Conservation (phyloP, 2,888 invertebrate genomes). For the Danaus chrysippus region DNA sequence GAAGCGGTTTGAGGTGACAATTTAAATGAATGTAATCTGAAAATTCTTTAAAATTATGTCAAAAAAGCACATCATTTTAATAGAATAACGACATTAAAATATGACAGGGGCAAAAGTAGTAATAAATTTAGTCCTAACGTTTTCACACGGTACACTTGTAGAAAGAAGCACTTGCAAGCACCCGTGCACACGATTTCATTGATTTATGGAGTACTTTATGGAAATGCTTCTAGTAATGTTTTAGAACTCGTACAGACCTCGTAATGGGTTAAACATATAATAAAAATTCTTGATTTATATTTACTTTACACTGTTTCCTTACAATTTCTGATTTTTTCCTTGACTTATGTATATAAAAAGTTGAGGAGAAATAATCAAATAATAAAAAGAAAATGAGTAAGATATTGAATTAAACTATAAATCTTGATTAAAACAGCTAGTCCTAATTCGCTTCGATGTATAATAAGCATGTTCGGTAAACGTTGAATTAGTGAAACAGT, state of each 20-base stretch:
- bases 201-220: constrained; percentile 5
- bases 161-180: constrained; percentile 1
- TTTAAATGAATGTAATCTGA: too few species aligned
- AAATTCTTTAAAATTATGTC: too few species aligned
- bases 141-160: background rate
- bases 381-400: too few species aligned
- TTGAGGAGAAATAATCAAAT: too few species aligned
- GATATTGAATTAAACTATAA: too few species aligned
- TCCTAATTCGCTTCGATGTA: too few species aligned
- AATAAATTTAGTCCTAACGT: background rate
- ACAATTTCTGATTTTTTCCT: background rate
- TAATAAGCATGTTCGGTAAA: too few species aligned
- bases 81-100: too few species aligned
- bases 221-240: constrained; percentile 4
- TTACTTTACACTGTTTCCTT: background rate
- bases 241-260: background rate
- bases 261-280: background rate
- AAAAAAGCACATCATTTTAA: too few species aligned
- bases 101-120: background rate
- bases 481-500: background rate
- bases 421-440: background rate
- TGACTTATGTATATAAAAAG: background rate
- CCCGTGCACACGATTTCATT: constrained; percentile 1
- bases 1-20: too few species aligned
- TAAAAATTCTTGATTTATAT: background rate